These are phyloP conservation scores for Homalodisca vitripennis DNA, from an alignment of 1,140 invertebrate species.

Conservation along the genomic window DNA sequence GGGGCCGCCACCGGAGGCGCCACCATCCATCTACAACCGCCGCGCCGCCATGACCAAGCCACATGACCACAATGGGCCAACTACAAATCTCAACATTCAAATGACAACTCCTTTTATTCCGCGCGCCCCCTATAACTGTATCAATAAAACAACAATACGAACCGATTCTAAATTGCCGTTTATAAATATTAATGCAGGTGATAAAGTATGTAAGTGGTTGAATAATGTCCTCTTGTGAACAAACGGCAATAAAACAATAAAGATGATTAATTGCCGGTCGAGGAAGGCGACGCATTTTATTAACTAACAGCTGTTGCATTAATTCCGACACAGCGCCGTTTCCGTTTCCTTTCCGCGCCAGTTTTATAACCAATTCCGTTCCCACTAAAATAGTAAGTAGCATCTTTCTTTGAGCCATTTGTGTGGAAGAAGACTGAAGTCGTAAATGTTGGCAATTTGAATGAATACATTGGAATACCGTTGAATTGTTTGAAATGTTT, in stretches of 20 bases:
- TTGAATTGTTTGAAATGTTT: too few relatives aligned
- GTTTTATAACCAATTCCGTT: slow-evolving; percentile 6
- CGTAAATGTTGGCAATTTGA: too few relatives aligned
- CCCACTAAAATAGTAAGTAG: slow-evolving; percentile 16
- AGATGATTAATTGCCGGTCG: background rate
- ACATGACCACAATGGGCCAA: slow-evolving; percentile 22
- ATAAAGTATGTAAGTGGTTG: slow-evolving; percentile 4
- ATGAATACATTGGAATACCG: too few relatives aligned
- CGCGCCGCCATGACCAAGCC: background rate
- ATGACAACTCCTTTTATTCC: background rate
- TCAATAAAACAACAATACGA: slow-evolving; percentile 20
- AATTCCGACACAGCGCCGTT: background rate
- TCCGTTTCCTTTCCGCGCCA: slow-evolving; percentile 10
- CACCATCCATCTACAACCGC: slow-evolving; percentile 22
- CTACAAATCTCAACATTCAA: slow-evolving; percentile 22
- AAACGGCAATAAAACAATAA: slow-evolving; percentile 23
- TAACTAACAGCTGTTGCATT: slow-evolving; percentile 12
- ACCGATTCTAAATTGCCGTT: slow-evolving; percentile 28
- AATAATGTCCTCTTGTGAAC: background rate
- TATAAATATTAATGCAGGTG: slow-evolving; percentile 26
- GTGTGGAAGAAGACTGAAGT: too few relatives aligned
- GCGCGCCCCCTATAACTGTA: background rate
- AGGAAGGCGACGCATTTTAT: slow-evolving; percentile 4
- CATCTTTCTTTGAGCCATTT: too few relatives aligned
- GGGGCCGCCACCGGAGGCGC: slow-evolving; percentile 21